Base-by-base conservation (phyloP, 2,888 invertebrate species). In the Notocelia uddmanniana region DNA sequence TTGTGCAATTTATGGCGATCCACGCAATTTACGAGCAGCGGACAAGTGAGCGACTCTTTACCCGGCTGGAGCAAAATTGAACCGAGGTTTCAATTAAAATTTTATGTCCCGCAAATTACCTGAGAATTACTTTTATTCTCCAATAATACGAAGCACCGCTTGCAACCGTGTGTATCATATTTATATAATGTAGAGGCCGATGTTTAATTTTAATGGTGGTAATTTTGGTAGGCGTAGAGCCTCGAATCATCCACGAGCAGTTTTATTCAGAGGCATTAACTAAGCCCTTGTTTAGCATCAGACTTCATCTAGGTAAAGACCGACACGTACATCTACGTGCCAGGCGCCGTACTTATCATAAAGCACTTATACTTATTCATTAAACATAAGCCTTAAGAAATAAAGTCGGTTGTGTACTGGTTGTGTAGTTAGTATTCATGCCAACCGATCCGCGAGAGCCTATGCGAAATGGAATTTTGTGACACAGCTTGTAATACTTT, bases 1-100 rank as follows among this genome's bases (percentile, higher is more conserved):
- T 92, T 87, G 88, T 87, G 88, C 90, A 92, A 92, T 92, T 92
- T 92, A 93, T 92, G 89, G 89, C 89, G 88, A 90, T 89, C 86
- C 87, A 77, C 80, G 87, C 89, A 92, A 92, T 92, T 93, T 92
- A 92, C 89, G 92, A 90, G 83, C 91, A 90, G 89, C 90, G 88
- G 91, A 91, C 92, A 92, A 89, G 90, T 89, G 89, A 88, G 85
- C 88, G 88, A 91, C 87, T 81, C 85, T 86, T 86, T 78, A 82
- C 79, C 79, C 78, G 78, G 75, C 79, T 80, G 79, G 80, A 80
- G 83, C 81, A 78, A 88, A 90, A 90, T 90, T 86, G 83, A 84
- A 81, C 86, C 84, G 74, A 81, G 79, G 84, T 87, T 92, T 92
- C 86, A 91, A 92, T 91, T 91, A 90, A 90, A 89, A 88, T 88